Percentiles rank a stretch among this genome's conserved stretches.
Conservation (phyloP, 2,888 invertebrate species). For the Polyommatus icarus region DNA sequence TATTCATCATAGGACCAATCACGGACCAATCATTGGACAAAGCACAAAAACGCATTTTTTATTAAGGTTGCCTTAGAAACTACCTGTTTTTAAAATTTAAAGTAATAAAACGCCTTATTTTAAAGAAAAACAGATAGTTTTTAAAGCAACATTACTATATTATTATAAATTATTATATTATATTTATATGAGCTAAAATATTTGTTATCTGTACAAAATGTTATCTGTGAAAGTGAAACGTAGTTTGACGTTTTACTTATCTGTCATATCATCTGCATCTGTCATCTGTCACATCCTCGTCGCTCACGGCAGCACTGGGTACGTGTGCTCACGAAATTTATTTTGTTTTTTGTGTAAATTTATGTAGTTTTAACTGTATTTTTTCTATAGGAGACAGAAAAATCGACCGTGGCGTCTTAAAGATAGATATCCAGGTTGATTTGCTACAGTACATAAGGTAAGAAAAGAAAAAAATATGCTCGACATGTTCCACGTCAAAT, state of each 20-base stretch:
- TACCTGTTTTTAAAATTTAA: too few species aligned
- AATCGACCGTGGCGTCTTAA: constrained; percentile 71
- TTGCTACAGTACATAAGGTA: constrained; percentile 76
- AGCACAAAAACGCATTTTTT: too few species aligned
- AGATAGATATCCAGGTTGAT: constrained; percentile 70
- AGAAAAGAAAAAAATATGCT: constrained; percentile 60
- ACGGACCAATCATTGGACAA: too few species aligned
- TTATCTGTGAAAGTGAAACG: constrained; percentile 7
- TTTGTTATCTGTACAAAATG: background rate
- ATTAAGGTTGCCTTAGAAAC: too few species aligned
- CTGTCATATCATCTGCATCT: constrained; percentile 15
- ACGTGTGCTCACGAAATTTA: constrained; percentile 58
- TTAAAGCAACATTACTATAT: too few species aligned
- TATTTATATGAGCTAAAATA: background rate
- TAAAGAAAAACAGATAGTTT: too few species aligned
- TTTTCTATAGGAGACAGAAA: constrained; percentile 66
- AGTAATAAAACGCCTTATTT: too few species aligned
- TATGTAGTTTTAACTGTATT: constrained; percentile 47
- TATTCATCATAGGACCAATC: too few species aligned
- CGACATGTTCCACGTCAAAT: constrained; percentile 78
- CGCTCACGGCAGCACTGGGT: constrained; percentile 74
- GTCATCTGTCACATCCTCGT: constrained; percentile 52
- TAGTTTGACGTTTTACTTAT: constrained; percentile 24
- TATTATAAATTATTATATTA: too few species aligned
- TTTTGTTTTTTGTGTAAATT: constrained; percentile 49